Evolutionary conservation across 2,797 vertebrate species (phyloP).

Genomic region (Sebastes itinus): DNA sequence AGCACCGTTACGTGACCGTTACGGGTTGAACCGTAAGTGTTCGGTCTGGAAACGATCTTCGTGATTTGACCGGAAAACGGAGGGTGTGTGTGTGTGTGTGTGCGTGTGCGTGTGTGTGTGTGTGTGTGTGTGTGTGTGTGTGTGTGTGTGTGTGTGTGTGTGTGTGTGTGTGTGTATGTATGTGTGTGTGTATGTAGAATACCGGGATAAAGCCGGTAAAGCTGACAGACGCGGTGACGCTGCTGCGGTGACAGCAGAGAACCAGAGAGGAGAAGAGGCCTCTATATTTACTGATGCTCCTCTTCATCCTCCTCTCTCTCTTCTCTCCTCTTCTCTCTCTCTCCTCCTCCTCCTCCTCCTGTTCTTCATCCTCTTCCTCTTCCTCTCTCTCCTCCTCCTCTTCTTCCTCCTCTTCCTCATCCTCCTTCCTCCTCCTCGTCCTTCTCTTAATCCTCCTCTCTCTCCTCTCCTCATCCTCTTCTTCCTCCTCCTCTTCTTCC

Average conservation of each 20-base stretch:
- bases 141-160: accelerated
- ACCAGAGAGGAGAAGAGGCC: background rate
- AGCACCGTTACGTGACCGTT: slow-evolving; percentile 22
- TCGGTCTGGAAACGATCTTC: background rate
- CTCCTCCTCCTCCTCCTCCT: background rate
- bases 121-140: too few relatives aligned
- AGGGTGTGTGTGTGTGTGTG: too few relatives aligned
- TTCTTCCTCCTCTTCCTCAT: background rate
- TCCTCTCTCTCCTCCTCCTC: background rate
- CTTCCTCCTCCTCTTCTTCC: accelerated
- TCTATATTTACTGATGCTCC: background rate
- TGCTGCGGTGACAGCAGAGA: too few relatives aligned
- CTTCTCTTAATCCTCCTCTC: background rate
- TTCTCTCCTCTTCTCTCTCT: background rate
- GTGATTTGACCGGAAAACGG: background rate
- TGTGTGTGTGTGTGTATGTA: accelerated
- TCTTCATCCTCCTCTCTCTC: background rate
- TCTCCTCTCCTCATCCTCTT: background rate
- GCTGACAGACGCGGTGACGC: too few relatives aligned
- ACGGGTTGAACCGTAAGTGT: slow-evolving; percentile 55
- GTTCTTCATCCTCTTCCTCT: background rate
- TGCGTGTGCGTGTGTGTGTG: background rate
- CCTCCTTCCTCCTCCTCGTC: background rate
- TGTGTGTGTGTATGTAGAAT: too few relatives aligned
- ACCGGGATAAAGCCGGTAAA: too few relatives aligned